A percentile compares a stretch with the other conserved stretches of the same genome.
Conservation (phyloP, 2,888 invertebrate species). For the Nephrotoma flavescens region DNA sequence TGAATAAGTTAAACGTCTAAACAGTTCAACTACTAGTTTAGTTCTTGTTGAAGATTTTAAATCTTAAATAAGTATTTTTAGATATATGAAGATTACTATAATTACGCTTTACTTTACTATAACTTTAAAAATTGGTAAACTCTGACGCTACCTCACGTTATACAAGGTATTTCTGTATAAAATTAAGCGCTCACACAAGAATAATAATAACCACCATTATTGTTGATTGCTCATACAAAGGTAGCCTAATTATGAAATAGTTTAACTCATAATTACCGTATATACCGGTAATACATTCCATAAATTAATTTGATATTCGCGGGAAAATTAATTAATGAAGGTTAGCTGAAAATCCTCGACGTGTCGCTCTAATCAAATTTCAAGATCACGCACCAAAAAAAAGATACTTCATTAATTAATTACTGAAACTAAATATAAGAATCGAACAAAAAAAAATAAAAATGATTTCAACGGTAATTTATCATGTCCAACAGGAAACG, state of each 20-base stretch:
- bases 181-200: neutral
- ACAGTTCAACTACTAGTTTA: no score
- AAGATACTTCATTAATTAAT: neutral
- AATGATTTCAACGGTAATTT: neutral
- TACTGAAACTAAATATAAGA: neutral
- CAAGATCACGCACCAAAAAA: neutral
- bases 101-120: no score
- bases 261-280: neutral
- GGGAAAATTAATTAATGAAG: neutral
- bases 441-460: neutral
- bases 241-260: neutral
- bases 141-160: neutral
- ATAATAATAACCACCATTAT: neutral
- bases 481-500: neutral
- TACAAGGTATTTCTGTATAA: neutral
- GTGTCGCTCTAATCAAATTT: neutral
- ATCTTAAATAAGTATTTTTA: no score
- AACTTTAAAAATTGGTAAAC: no score
- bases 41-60: no score
- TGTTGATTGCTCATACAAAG: neutral
- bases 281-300: neutral
- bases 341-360: neutral
- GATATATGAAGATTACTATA: no score
- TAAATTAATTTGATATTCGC: neutral
- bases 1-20: no score